phyloP scores from a whole-genome alignment of 2,888 invertebrate genomes.

The Tachystola acroxantha region DNA sequence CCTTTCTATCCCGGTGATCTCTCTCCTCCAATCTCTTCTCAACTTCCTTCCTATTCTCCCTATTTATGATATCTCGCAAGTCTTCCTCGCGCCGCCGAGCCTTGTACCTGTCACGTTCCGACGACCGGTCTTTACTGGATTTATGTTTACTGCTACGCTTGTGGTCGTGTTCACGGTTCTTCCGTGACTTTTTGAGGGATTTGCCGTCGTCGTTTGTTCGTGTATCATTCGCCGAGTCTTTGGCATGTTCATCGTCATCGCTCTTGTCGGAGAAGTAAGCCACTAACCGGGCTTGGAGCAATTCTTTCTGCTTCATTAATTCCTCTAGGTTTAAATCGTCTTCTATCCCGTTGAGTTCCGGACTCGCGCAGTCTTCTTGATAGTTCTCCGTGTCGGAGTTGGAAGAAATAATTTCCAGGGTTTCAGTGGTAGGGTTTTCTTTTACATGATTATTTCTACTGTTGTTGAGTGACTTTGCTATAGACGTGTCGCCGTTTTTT shows the following conservation, averaged over 20 bases:
- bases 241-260: conserved; percentile 59
- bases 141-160: conserved; percentile 61
- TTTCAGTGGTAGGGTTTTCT: conserved; percentile 28
- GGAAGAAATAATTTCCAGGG: conserved; percentile 82
- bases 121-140: conserved; percentile 46
- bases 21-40: conserved; percentile 56
- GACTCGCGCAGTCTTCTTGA: conserved; percentile 82
- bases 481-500: conserved; percentile 43
- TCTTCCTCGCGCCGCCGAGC: conserved; percentile 53
- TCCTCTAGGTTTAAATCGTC: conserved; percentile 93
- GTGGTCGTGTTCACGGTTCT: conserved; percentile 36
- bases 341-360: conserved; percentile 86
- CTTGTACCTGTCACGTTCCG: conserved; percentile 44
- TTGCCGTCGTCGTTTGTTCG: conserved; percentile 48
- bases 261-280: conserved; percentile 85
- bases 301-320: conserved; percentile 92
- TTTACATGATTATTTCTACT: conserved; percentile 22
- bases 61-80: conserved; percentile 58
- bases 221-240: conserved; percentile 39
- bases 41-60: conserved; percentile 46
- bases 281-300: conserved; percentile 86
- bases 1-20: conserved; percentile 53
- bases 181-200: conserved; percentile 71
- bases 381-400: conserved; percentile 81
- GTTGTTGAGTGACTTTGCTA: conserved; percentile 22